A percentile compares a stretch with the other conserved stretches of the same genome.
Evolutionary conservation across 2,888 invertebrate genomes (phyloP).

Genomic region (Hydropsyche betteni): DNA sequence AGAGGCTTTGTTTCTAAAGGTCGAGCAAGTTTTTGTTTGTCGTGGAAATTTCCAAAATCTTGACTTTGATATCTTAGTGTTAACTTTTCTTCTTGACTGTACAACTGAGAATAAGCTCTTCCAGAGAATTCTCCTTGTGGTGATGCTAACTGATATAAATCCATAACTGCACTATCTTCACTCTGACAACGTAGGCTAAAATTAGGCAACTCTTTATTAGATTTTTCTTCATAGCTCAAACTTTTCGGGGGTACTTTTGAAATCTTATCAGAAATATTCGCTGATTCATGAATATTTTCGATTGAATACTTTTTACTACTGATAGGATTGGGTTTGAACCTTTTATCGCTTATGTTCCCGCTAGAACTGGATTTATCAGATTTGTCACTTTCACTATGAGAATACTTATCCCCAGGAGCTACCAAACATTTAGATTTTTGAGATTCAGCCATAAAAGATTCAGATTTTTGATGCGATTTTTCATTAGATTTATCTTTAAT

Average conservation of each 20-base stretch:
- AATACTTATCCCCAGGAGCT: slow-evolving; percentile 56
- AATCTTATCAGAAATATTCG: slow-evolving; percentile 58
- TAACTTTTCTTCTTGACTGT: slow-evolving; percentile 70
- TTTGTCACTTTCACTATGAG: slow-evolving; percentile 65
- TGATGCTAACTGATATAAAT: slow-evolving; percentile 59
- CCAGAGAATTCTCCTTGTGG: slow-evolving; percentile 68
- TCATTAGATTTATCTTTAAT: background rate
- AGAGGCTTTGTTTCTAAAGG: slow-evolving; percentile 68
- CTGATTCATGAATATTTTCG: background rate
- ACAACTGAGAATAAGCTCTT: slow-evolving; percentile 66
- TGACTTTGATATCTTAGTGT: slow-evolving; percentile 73
- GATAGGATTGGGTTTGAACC: slow-evolving; percentile 56
- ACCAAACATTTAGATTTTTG: slow-evolving; percentile 41
- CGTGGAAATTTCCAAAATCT: slow-evolving; percentile 67
- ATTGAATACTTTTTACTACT: slow-evolving; percentile 27
- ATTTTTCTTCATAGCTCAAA: slow-evolving; percentile 62
- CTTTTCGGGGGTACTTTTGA: slow-evolving; percentile 60
- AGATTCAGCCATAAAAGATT: slow-evolving; percentile 38
- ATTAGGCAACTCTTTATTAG: slow-evolving; percentile 61
- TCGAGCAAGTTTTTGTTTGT: slow-evolving; percentile 59
- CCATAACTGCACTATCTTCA: slow-evolving; percentile 65
- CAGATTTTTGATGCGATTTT: slow-evolving; percentile 29
- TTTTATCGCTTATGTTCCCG: slow-evolving; percentile 63
- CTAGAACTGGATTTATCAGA: slow-evolving; percentile 67
- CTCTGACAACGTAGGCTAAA: slow-evolving; percentile 69